Conservation (phyloP, 2,888 invertebrate genomes). For the Coleophora deauratella region DNA sequence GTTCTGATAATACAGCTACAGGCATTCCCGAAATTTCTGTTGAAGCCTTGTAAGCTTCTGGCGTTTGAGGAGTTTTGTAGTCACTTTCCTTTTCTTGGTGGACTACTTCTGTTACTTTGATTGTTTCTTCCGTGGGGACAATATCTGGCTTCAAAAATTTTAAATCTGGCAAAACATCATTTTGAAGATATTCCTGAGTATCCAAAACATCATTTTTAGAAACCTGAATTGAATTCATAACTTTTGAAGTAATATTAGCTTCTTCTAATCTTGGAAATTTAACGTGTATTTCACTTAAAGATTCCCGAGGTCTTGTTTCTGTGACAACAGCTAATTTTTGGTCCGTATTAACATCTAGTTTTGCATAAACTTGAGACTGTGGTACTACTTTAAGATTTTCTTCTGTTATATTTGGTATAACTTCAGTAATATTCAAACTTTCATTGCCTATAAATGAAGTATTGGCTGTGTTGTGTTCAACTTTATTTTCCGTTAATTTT, state of each 20-base stretch:
- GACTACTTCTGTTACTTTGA: conserved; percentile 47
- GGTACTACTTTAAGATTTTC: conserved; percentile 43
- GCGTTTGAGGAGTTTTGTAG: conserved; percentile 19
- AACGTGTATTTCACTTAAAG: conserved; percentile 34
- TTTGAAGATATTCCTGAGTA: conserved; percentile 43
- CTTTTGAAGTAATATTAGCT: conserved; percentile 41
- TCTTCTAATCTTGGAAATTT: conserved; percentile 38
- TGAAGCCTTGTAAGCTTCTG: conserved; percentile 43
- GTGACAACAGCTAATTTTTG: conserved; percentile 68
- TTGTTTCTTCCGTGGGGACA: conserved; percentile 31
- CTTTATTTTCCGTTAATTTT: conserved; percentile 69
- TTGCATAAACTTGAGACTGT: conserved; percentile 64
- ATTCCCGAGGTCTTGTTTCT: conserved; percentile 51
- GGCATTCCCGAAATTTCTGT: conserved; percentile 58
- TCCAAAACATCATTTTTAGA: conserved; percentile 58
- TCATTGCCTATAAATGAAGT: conserved; percentile 70
- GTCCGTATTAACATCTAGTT: conserved; percentile 60
- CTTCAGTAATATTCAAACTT: conserved; percentile 76
- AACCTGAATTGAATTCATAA: conserved; percentile 44
- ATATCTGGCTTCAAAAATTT: conserved; percentile 42
- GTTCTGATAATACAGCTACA: conserved; percentile 68
- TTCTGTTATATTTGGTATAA: conserved; percentile 66
- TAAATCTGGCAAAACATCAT: conserved; percentile 27
- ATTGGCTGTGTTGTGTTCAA: conserved; percentile 66
- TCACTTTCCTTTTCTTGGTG: conserved; percentile 53